A percentile compares a stretch with the other conserved stretches of the same genome.
Conservation (phyloP, 2,888 invertebrate genomes). For the Serripes groenlandicus region DNA sequence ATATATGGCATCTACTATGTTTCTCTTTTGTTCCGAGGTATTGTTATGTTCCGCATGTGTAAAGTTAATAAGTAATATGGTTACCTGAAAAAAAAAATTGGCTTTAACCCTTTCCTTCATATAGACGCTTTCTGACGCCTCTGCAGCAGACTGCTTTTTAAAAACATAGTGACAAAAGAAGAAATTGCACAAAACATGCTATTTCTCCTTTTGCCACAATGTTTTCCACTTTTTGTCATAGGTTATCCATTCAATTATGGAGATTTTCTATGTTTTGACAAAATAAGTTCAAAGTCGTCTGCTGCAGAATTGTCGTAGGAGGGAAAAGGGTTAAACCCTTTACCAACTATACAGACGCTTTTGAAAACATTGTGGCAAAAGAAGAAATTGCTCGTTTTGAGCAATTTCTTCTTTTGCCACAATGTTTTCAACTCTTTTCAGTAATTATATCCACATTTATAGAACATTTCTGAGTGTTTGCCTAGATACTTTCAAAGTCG, state of each 20-base stretch:
- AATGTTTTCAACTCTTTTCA: neutral
- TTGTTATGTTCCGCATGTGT: conserved; percentile 73
- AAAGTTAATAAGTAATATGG: conserved; percentile 80
- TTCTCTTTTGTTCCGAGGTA: conserved; percentile 68
- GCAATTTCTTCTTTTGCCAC: neutral
- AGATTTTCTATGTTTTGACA: no score
- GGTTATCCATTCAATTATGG: no score
- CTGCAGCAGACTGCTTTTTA: neutral
- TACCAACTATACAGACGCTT: no score
- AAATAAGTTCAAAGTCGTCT: no score
- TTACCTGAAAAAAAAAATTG: conserved; percentile 74
- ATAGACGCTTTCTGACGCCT: neutral
- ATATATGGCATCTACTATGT: conserved; percentile 83
- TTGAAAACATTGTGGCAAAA: neutral
- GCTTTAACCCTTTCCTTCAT: neutral
- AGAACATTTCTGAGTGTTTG: no score
- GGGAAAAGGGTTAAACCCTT: no score
- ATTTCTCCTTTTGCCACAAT: neutral
- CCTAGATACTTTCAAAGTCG: no score
- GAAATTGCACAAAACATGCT: neutral
- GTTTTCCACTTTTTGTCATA: neutral
- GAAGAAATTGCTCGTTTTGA: neutral
- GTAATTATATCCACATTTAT: no score
- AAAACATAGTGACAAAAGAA: neutral
- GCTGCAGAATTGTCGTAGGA: no score